phyloP scores from a whole-genome alignment of 2,113 vertebrate species.

The Pipa parva region DNA sequence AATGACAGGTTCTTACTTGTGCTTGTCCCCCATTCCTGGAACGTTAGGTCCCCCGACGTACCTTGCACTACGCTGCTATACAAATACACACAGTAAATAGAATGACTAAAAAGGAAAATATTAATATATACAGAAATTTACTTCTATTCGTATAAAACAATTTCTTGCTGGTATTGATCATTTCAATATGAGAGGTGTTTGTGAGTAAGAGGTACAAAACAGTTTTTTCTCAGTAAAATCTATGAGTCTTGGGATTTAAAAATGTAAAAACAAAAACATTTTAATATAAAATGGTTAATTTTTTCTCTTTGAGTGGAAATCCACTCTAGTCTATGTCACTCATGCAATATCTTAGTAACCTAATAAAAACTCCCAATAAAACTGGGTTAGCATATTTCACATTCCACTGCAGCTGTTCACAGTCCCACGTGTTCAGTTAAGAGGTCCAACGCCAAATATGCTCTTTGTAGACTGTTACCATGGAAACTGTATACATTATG shows the following conservation, averaged over 20 bases:
- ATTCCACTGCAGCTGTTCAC: neutral
- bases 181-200: too few relatives aligned
- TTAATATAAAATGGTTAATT: constrained; percentile 34
- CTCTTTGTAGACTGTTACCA: too few relatives aligned
- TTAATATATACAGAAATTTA: too few relatives aligned
- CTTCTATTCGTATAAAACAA: too few relatives aligned
- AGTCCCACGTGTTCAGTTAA: neutral
- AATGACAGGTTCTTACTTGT: neutral
- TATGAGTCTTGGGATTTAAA: neutral
- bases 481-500: too few relatives aligned
- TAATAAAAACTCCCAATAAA: neutral
- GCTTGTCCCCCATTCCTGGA: too few relatives aligned
- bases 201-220: too few relatives aligned
- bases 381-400: neutral
- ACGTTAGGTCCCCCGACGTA: too few relatives aligned
- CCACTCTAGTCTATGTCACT: neutral
- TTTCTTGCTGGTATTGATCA: too few relatives aligned
- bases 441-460: neutral
- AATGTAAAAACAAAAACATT: constrained; percentile 9
- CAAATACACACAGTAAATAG: too few relatives aligned
- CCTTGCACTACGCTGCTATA: too few relatives aligned
- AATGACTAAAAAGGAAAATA: too few relatives aligned
- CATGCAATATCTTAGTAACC: neutral
- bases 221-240: neutral
- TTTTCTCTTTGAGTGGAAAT: neutral